A percentile compares a stretch with the other conserved stretches of the same genome.
Conservation (phyloP, 2,888 invertebrate species). For the Meliscaeva auricollis region DNA sequence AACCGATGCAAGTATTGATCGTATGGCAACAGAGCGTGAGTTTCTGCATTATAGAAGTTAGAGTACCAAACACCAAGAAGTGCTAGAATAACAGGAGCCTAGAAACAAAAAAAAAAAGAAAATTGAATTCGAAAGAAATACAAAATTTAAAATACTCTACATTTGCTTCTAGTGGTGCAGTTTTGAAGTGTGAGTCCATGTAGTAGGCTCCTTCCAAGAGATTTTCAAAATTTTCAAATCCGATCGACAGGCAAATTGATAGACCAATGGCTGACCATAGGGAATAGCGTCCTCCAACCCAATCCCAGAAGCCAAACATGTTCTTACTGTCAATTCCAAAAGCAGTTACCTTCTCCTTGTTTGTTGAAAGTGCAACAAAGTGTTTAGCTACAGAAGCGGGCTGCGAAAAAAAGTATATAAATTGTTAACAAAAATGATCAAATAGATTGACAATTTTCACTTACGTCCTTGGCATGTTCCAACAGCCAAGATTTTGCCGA, state of each 20-base stretch:
- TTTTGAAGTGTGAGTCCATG: conserved; percentile 97
- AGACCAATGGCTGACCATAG: conserved; percentile 99
- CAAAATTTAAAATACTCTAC: conserved; percentile 84
- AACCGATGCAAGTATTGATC: conserved; percentile 99
- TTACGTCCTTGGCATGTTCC: conserved; percentile 92
- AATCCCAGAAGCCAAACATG: conserved; percentile 99
- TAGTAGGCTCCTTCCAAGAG: conserved; percentile 95
- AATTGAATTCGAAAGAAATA: neutral
- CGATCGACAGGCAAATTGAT: conserved; percentile 96
- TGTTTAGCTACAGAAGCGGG: conserved; percentile 95
- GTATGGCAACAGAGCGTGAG: conserved; percentile 98
- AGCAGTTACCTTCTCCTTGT: conserved; percentile 95
- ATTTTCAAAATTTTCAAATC: conserved; percentile 97
- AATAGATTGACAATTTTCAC: conserved; percentile 82
- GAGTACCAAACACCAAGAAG: conserved; percentile 96
- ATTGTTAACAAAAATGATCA: neutral
- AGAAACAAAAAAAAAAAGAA: conserved; percentile 74
- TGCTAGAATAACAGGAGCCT: conserved; percentile 97
- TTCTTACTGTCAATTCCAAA: conserved; percentile 99
- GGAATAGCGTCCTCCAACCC: conserved; percentile 99
- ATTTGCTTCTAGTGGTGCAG: conserved; percentile 95
- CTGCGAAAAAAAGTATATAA: conserved; percentile 84
- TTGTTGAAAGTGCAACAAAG: conserved; percentile 99
- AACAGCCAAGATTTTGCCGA: conserved; percentile 99
- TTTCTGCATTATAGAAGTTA: conserved; percentile 97